Evolutionary conservation across 2,113 vertebrate genomes (phyloP).

Genomic region (Pterocles orientalis): DNA sequence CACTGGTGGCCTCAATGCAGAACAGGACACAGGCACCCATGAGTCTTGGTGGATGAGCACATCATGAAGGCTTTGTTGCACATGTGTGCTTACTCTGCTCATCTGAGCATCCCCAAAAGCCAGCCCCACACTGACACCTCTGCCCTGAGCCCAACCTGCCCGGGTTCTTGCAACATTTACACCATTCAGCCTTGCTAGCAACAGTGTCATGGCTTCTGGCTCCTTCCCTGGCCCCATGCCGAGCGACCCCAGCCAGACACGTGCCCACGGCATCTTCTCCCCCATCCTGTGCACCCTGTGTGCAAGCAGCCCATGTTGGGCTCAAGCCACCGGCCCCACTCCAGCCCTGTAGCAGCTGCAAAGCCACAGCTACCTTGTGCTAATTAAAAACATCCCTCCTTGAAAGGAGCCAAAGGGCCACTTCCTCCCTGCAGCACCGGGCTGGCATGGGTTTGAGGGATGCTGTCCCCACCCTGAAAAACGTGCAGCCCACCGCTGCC

Average conservation of each 20-base stretch:
- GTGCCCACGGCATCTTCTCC: background rate
- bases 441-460: background rate
- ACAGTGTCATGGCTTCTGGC: rapidly evolving
- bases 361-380: background rate
- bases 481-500: background rate
- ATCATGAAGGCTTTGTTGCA: background rate
- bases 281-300: rapidly evolving
- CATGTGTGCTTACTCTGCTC: background rate
- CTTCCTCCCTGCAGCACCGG: background rate
- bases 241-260: background rate
- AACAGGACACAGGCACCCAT: background rate
- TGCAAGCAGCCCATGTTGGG: rapidly evolving
- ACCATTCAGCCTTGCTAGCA: rapidly evolving
- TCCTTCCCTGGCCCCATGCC: rapidly evolving
- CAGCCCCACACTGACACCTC: background rate
- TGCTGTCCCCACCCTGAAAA: background rate
- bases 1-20: rapidly evolving
- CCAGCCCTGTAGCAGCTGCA: background rate
- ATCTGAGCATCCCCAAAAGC: background rate
- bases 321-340: rapidly evolving
- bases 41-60: background rate
- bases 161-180: background rate
- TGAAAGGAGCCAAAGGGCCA: background rate
- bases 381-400: conserved; percentile 47
- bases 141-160: background rate